Conservation (phyloP, 2,113 vertebrate genomes). For the Rhinoderma darwinii region DNA sequence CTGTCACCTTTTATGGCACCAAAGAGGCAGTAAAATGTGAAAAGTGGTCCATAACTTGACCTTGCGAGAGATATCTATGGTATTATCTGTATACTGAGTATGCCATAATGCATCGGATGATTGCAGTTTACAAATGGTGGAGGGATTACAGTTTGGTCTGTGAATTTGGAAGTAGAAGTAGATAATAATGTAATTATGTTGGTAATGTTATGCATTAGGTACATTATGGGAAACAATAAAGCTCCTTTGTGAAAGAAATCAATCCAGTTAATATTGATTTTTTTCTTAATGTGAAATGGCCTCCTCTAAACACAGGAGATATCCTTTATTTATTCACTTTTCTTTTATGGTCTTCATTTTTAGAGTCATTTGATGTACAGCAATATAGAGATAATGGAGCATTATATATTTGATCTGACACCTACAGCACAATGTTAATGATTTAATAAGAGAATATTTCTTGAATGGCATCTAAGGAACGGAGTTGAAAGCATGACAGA, state of each 20-base stretch:
- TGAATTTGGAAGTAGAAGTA: constrained; percentile 68
- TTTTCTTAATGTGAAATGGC: constrained; percentile 87
- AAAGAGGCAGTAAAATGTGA: not conserved
- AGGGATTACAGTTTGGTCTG: constrained; percentile 71
- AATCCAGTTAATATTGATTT: constrained; percentile 88
- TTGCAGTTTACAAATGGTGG: constrained; percentile 65
- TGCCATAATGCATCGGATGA: constrained; percentile 39
- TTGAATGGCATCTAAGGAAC: constrained; percentile 67
- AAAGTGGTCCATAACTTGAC: not conserved
- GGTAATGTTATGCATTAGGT: constrained; percentile 88
- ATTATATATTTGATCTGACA: constrained; percentile 82
- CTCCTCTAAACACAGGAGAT: constrained; percentile 74
- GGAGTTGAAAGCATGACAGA: constrained; percentile 11
- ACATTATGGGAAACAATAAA: constrained; percentile 85
- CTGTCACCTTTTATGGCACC: not conserved
- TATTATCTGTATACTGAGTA: not conserved
- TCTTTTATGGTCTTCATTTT: constrained; percentile 64
- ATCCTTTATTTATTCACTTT: constrained; percentile 72
- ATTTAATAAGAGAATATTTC: constrained; percentile 73
- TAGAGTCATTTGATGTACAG: constrained; percentile 73
- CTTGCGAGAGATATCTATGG: constrained; percentile 22
- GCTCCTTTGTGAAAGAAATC: constrained; percentile 78
- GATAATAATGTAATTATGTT: constrained; percentile 82
- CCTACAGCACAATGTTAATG: constrained; percentile 74
- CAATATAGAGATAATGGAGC: constrained; percentile 72